Conservation (phyloP, 2,113 vertebrate genomes). For the Cinclus cinclus region DNA sequence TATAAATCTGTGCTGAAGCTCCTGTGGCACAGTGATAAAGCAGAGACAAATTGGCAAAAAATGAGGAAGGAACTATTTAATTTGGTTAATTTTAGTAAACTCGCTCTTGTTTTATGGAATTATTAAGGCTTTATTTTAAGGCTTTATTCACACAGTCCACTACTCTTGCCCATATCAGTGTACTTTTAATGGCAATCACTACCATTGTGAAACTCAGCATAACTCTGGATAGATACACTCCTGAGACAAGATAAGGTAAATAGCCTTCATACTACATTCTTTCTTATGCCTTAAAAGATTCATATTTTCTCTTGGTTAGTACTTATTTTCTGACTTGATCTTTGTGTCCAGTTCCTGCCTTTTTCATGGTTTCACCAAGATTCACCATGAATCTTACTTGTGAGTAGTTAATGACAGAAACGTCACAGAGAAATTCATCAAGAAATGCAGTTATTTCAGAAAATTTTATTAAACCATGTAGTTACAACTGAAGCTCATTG, state of each 20-base stretch:
- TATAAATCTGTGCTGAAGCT: background rate
- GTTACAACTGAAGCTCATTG: background rate
- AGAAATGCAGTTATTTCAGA: background rate
- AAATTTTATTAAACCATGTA: background rate
- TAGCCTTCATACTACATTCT: background rate
- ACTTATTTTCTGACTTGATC: background rate
- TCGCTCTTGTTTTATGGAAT: background rate
- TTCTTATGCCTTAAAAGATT: background rate
- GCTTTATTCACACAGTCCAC: background rate
- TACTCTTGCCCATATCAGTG: background rate
- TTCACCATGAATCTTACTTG: background rate
- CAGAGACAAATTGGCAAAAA: background rate
- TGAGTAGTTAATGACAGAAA: background rate
- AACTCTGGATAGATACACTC: background rate
- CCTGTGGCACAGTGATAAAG: background rate
- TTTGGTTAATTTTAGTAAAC: background rate
- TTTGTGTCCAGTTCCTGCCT: background rate
- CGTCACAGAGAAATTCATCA: background rate
- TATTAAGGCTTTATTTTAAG: background rate
- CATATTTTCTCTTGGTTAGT: background rate
- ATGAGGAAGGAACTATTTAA: background rate
- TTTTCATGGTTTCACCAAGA: background rate
- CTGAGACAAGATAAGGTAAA: background rate
- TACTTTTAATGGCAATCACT: background rate
- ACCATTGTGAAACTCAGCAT: background rate